These are phyloP conservation scores for Eidolon dupreanum DNA, from an alignment of 2,797 vertebrate species.

Conservation along the genomic window DNA sequence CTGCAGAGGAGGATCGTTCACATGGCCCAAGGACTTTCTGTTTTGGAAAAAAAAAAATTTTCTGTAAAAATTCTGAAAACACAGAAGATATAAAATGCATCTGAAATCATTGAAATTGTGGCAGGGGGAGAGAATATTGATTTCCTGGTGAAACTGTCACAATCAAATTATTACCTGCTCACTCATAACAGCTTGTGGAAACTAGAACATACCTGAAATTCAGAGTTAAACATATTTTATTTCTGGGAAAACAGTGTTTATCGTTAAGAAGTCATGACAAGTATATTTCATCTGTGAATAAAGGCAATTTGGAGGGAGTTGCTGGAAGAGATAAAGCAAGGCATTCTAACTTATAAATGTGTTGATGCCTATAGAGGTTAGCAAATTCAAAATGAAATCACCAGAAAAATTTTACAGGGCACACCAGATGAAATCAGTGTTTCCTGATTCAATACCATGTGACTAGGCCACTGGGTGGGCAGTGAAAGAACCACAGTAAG, in stretches of 20 bases:
- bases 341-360: not conserved
- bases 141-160: slow-evolving; percentile 64
- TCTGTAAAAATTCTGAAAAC: slow-evolving; percentile 31
- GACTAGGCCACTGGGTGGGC: not conserved
- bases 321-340: not conserved
- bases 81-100: not conserved
- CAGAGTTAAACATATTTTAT: slow-evolving; percentile 56
- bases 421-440: not conserved
- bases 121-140: slow-evolving; percentile 22
- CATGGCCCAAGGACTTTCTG: not conserved
- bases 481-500: not conserved
- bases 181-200: slow-evolving; percentile 60
- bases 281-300: slow-evolving; percentile 64
- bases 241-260: slow-evolving; percentile 73
- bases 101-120: slow-evolving; percentile 36
- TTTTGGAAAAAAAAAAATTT: not conserved
- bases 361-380: not conserved
- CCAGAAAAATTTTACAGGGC: not conserved
- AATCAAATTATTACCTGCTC: slow-evolving; percentile 63
- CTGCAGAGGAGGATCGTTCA: not conserved
- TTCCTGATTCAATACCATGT: not conserved
- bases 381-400: not conserved
- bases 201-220: slow-evolving; percentile 48
- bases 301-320: slow-evolving; percentile 61
- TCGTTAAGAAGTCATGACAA: slow-evolving; percentile 68